Evolutionary conservation across 2,113 vertebrate genomes (phyloP), one percentile per base, ranked within the genome.

Genomic region (Galeopterus variegatus): DNA sequence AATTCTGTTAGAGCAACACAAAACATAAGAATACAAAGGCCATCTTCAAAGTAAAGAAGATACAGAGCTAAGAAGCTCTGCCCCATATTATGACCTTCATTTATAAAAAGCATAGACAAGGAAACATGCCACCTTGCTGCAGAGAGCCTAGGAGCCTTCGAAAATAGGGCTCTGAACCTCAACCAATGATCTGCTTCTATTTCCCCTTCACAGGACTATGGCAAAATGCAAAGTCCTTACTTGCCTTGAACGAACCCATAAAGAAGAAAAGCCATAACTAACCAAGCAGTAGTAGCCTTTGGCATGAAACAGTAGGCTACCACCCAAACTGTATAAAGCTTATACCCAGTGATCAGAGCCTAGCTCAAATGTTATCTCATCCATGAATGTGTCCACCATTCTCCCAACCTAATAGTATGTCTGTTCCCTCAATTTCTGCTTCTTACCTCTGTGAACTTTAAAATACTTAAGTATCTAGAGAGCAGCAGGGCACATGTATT

Each of bases 211-310:
- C 13, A 69, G n/a, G 62, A 83, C n/a, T 45, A 45, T 15, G 60
- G 33, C 13, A 76, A 65, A 75, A 88, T 79, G 73, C n/a, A 60
- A 91, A 56, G 5, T 67, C 41, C 83, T 83, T 33, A 56, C 88
- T 76, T 72, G 45, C 45, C 28, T 36, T 50, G 31, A 92, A 88
- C 48, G n/a, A 83, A 92, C 77, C n/a, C 10, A 75, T 60, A 87
- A 52, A 70, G 72, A 96, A 93, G 64, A 93, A 85, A 80, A 88
- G n/a, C 15, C 31, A 45, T 72, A 48, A 73, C 36, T 50, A 92
- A 19, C 45, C 77, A 93, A 67, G 48, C 11, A 72, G n/a, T 36
- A 79, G 48, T 19, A 82, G 36, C 33, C 48, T 89, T 72, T 50
- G 79, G 19, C 56, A 24, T 65, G 41, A 90, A 81, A 81, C 6